Conservation (phyloP, 2,113 vertebrate genomes). For the Uria lomvia region DNA sequence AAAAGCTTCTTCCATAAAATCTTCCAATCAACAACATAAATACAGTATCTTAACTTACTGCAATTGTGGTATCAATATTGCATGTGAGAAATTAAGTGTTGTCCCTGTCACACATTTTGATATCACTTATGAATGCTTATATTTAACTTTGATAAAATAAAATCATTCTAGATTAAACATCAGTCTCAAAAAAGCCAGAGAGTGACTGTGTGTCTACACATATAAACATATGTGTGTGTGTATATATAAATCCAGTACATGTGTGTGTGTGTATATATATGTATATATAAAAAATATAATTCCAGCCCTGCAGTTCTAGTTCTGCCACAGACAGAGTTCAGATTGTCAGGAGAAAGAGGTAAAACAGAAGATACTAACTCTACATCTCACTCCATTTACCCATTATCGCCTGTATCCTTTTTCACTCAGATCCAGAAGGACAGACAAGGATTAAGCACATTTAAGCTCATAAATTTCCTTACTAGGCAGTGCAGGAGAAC, state of each 20-base stretch:
- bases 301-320: not conserved
- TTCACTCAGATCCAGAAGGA: not conserved
- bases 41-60: not conserved
- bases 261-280: accelerated
- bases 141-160: not conserved
- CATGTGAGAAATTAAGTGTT: not conserved
- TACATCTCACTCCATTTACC: not conserved
- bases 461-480: not conserved
- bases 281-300: not conserved
- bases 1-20: not conserved
- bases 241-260: not conserved
- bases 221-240: no score
- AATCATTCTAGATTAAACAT: not conserved
- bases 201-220: not conserved
- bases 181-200: not conserved
- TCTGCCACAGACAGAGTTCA: not conserved
- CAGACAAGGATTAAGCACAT: not conserved
- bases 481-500: not conserved
- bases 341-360: not conserved
- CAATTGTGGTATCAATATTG: not conserved
- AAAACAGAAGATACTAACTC: not conserved
- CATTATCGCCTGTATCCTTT: not conserved
- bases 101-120: accelerated
- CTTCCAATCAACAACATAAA: not conserved
- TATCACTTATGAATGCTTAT: not conserved